phyloP scores from a whole-genome alignment of 2,888 invertebrate species.

The Campoletis raptor region DNA sequence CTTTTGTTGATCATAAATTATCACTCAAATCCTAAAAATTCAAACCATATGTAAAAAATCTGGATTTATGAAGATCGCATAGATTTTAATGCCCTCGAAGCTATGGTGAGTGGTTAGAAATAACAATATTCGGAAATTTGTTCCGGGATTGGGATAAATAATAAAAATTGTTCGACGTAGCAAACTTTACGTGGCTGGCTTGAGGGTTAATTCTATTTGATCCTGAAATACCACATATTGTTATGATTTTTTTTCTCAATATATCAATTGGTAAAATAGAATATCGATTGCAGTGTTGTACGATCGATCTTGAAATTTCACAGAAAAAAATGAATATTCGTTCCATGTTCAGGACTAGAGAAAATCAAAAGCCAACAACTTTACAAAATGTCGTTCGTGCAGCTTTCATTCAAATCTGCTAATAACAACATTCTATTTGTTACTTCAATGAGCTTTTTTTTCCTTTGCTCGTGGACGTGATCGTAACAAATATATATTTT shows the following conservation, averaged over 20 bases:
- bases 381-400: not conserved
- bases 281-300: not conserved
- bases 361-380: not conserved
- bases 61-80: not conserved
- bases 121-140: not conserved
- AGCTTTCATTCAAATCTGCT: not conserved
- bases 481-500: not conserved
- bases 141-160: conserved; percentile 7
- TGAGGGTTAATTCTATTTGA: conserved; percentile 42
- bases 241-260: conserved; percentile 2
- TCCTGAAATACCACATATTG: conserved; percentile 1
- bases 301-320: conserved; percentile 12
- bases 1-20: too few relatives aligned
- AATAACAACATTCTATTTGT: too few relatives aligned
- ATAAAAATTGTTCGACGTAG: conserved; percentile 11
- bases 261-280: conserved; percentile 24
- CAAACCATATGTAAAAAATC: not conserved
- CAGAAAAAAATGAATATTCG: not conserved
- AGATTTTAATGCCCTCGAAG: not conserved
- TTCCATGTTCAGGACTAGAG: not conserved
- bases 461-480: not conserved
- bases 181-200: not conserved
- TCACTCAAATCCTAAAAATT: too few relatives aligned
- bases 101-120: not conserved
- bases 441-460: conserved; percentile 9